phyloP scores from a whole-genome alignment of 2,113 vertebrate species.

The Xenopus laevis region DNA sequence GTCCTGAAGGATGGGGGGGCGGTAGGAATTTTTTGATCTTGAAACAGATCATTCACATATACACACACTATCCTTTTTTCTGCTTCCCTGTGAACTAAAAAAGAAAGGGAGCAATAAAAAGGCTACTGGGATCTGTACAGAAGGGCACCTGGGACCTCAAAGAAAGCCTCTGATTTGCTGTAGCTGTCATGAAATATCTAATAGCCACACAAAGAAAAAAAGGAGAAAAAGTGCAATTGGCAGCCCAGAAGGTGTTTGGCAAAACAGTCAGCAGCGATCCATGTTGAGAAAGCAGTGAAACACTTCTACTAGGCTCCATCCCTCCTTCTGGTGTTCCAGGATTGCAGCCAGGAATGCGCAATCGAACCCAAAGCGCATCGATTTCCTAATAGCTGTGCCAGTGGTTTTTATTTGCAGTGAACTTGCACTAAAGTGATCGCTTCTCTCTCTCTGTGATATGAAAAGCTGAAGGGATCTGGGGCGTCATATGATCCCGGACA shows the following conservation, averaged over 20 bases:
- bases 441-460: neutral
- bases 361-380: conserved; percentile 92
- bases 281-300: conserved; percentile 67
- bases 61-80: conserved; percentile 29
- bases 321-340: conserved; percentile 69
- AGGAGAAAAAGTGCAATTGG: conserved; percentile 56
- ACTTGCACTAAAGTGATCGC: conserved; percentile 54
- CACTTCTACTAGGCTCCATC: conserved; percentile 58
- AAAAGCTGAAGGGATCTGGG: neutral
- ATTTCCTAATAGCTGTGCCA: conserved; percentile 61
- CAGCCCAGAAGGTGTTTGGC: conserved; percentile 72
- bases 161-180: conserved; percentile 63
- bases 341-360: conserved; percentile 85
- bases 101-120: conserved; percentile 48
- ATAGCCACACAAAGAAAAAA: conserved; percentile 57
- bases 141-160: conserved; percentile 53
- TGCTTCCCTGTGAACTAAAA: conserved; percentile 51
- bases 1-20: conserved; percentile 56
- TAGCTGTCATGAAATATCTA: conserved; percentile 67
- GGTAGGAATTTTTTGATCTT: conserved; percentile 60
- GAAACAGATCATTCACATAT: conserved; percentile 57
- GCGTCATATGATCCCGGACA: neutral
- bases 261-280: conserved; percentile 60
- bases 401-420: conserved; percentile 60
- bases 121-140: conserved; percentile 52